phyloP scores from a whole-genome alignment of 2,888 invertebrate genomes.

The Cyclophora punctaria region DNA sequence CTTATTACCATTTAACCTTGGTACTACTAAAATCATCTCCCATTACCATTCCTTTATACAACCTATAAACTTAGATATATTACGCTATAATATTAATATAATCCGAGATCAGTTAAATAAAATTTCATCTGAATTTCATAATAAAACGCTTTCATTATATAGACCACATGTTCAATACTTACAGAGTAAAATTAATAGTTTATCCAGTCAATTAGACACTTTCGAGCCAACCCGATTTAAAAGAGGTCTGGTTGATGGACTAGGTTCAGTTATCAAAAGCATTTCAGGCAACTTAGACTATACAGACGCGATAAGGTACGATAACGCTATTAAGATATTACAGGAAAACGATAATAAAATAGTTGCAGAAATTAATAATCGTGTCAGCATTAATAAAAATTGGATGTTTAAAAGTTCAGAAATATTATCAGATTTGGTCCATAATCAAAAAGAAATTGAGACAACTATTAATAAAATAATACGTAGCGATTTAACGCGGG shows the following conservation, averaged over 20 bases:
- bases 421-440: conserved; percentile 4
- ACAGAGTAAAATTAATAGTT: background rate
- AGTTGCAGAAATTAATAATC: conserved; percentile 15
- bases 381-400: conserved; percentile 18
- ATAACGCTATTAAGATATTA: conserved; percentile 16
- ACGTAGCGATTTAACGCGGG: background rate
- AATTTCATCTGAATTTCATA: background rate
- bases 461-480: conserved; percentile 5
- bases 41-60: background rate
- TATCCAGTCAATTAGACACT: background rate
- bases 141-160: background rate
- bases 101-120: background rate
- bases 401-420: conserved; percentile 9
- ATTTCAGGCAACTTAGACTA: conserved; percentile 9
- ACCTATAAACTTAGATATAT: conserved; percentile 2
- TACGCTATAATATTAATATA: background rate
- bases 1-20: conserved; percentile 12
- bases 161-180: background rate
- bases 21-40: background rate
- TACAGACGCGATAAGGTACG: conserved; percentile 17
- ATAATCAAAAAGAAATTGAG: conserved; percentile 13
- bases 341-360: conserved; percentile 15
- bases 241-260: conserved; percentile 9
- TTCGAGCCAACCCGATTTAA: conserved; percentile 1
- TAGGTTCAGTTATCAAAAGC: conserved; percentile 9